These are phyloP conservation scores for Thalassoma bifasciatum DNA, from an alignment of 2,113 vertebrate genomes.

Conservation along the genomic window DNA sequence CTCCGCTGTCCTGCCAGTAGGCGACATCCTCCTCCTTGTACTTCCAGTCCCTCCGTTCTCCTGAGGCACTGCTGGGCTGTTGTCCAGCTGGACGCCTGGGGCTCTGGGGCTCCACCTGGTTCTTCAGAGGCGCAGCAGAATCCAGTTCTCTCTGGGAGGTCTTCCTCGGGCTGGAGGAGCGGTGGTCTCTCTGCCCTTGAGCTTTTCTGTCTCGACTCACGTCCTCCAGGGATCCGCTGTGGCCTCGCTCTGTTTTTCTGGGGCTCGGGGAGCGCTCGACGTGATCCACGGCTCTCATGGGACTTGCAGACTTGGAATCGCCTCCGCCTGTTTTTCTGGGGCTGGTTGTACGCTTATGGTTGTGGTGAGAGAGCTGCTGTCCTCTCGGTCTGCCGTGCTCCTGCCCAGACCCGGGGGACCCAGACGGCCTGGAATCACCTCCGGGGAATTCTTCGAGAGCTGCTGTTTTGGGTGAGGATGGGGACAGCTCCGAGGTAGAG, in stretches of 20 bases:
- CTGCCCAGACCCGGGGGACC: conserved; percentile 44
- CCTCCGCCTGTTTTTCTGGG: conserved; percentile 56
- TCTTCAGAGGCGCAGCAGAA: conserved; percentile 28
- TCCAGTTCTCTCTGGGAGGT: conserved; percentile 73
- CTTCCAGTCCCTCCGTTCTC: conserved; percentile 70
- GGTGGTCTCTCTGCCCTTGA: conserved; percentile 43
- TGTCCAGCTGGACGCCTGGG: conserved; percentile 75
- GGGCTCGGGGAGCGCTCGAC: conserved; percentile 68
- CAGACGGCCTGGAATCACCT: conserved; percentile 29
- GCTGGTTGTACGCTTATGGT: conserved; percentile 71
- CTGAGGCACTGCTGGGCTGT: conserved; percentile 55
- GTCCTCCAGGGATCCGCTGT: conserved; percentile 50
- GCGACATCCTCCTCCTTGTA: conserved; percentile 72
- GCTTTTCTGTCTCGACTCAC: conserved; percentile 61
- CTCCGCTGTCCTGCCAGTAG: conserved; percentile 54
- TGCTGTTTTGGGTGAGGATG: conserved; percentile 62
- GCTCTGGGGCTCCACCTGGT: conserved; percentile 69
- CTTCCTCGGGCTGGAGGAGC: conserved; percentile 85
- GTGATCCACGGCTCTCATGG: conserved; percentile 69
- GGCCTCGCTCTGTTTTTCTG: conserved; percentile 72
- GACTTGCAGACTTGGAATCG: conserved; percentile 78
- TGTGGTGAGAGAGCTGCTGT: conserved; percentile 56
- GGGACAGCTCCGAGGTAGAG: conserved; percentile 82
- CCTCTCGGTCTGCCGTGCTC: conserved; percentile 58
- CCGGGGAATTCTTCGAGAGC: conserved; percentile 76